These are phyloP conservation scores for Gnatocerus cornutus DNA, from an alignment of 2,888 invertebrate genomes.

Conservation along the genomic window DNA sequence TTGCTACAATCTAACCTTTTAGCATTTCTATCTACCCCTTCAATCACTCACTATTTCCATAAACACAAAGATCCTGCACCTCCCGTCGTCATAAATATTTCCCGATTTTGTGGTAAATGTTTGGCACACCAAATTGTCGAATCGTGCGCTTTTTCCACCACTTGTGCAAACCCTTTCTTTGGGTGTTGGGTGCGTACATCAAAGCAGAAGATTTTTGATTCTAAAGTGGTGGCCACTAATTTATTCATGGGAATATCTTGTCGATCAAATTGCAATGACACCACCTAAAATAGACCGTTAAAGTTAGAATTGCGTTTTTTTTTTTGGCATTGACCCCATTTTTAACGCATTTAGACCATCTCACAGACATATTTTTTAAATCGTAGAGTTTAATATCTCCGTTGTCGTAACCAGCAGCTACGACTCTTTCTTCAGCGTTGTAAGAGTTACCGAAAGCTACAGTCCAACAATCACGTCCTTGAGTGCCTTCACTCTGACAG, in stretches of 20 bases:
- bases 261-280: constrained; percentile 91
- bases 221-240: constrained; percentile 90
- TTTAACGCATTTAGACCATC: constrained; percentile 94
- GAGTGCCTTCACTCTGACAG: constrained; percentile 81
- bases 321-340: constrained; percentile 79
- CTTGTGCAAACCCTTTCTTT: constrained; percentile 87
- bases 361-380: constrained; percentile 84
- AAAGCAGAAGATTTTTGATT: constrained; percentile 91
- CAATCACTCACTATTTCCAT: constrained; percentile 93
- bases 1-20: constrained; percentile 71
- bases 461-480: constrained; percentile 92
- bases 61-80: constrained; percentile 92
- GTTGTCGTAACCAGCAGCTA: constrained; percentile 96
- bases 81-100: constrained; percentile 92
- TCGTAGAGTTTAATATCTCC: constrained; percentile 97
- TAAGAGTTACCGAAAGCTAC: constrained; percentile 95
- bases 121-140: constrained; percentile 93
- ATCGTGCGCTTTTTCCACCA: constrained; percentile 72
- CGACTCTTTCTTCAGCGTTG: constrained; percentile 87
- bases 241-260: constrained; percentile 97
- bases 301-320: neutral
- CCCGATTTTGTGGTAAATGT: constrained; percentile 95
- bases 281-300: constrained; percentile 75
- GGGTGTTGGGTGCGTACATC: constrained; percentile 92
- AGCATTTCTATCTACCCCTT: neutral